These are phyloP conservation scores for Romanogobio albipinnatus DNA, from an alignment of 2,113 vertebrate species.

Conservation along the genomic window DNA sequence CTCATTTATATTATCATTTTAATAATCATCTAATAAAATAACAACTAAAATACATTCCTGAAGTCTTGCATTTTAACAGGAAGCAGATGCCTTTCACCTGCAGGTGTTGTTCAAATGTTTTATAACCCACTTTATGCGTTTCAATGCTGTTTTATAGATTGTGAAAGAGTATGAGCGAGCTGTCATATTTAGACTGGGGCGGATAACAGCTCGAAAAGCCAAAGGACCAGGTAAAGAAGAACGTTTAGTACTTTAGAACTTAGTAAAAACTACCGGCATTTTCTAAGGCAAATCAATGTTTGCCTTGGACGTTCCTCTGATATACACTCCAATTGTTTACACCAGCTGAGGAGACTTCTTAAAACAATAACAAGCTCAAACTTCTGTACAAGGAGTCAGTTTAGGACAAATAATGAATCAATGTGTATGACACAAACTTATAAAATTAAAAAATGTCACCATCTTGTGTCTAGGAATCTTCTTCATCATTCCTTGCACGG, in stretches of 20 bases:
- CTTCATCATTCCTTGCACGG: constrained; percentile 93
- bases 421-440: background rate
- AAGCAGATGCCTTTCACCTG: background rate
- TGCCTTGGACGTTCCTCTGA: background rate
- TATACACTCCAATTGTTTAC: background rate
- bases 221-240: constrained; percentile 84
- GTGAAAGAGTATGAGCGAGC: constrained; percentile 89
- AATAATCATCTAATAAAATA: background rate
- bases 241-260: background rate
- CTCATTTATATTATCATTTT: background rate
- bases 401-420: background rate
- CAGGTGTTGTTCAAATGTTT: background rate
- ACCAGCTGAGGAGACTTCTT: background rate
- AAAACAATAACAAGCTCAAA: background rate
- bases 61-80: background rate
- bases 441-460: background rate
- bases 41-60: background rate
- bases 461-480: constrained; percentile 82
- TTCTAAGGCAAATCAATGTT: background rate
- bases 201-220: constrained; percentile 82
- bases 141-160: constrained; percentile 71
- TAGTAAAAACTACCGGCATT: background rate
- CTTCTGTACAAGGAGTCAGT: background rate
- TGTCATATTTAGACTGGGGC: constrained; percentile 87
- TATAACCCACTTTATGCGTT: background rate